Base-by-base conservation (phyloP, 1,140 invertebrate species). In the Diorhabda elongata region DNA sequence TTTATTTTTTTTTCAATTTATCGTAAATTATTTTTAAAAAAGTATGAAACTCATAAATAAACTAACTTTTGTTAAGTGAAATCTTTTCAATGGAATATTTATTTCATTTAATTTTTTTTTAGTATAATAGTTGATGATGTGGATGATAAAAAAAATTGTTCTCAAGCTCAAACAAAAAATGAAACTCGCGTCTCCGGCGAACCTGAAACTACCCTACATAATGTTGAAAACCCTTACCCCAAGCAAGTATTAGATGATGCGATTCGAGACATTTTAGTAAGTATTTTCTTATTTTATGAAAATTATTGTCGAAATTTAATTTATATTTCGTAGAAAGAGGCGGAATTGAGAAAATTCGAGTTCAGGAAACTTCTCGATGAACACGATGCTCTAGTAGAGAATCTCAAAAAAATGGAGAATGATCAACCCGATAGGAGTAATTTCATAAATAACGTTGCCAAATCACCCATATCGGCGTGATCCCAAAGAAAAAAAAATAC, bases 321-420 rank as follows among this genome's bases (percentile, higher is more conserved):
- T 64, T 65, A 26, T 65, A 60, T 64, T 26, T 75, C 75, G 9
- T 69, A 78, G 78, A 74, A 79, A 64, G 78, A 79, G 72, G 76
- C 75, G 2, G 76, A 77, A 67, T 61, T 72, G 43, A 69, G 78
- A 58, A 79, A 78, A 70, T 66, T 74, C 58, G 76, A 78, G 63
- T 79, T 79, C 61, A 76, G 75, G 69, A 79, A 79, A 63, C 66
- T 79, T 42, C 69, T 79, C n/a, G 78, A 79, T 66, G 78, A 79
- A 69, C 76, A 79, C 70, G 75, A 72, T 9, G 75, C 70, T 7
- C 74, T 78, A 3, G 71, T 79, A n/a, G 71, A 79, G 71, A 75
- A 77, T 63, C 67, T 79, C 56, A 78, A 78, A 62, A 78, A 73
- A 70, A 79, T 79, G 65, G 78, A 79, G 67, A 70, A 78, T 47